phyloP scores from a whole-genome alignment of 2,797 vertebrate genomes.

The Cuniculus paca region DNA sequence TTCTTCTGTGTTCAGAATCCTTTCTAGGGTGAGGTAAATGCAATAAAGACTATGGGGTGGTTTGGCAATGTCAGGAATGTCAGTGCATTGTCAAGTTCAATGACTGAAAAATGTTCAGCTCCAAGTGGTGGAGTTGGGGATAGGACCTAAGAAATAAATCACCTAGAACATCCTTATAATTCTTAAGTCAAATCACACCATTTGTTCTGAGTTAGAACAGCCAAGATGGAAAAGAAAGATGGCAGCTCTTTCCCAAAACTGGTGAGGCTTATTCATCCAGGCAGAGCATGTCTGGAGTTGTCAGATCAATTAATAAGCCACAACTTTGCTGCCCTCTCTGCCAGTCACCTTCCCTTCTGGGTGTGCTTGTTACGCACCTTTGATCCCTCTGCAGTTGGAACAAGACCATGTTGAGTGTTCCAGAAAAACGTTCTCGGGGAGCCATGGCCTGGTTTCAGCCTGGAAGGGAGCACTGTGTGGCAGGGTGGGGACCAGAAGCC shows the following conservation, averaged over 20 bases:
- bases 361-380: not conserved
- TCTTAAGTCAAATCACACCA: not conserved
- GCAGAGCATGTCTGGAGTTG: not conserved
- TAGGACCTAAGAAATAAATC: not conserved
- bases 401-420: not conserved
- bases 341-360: not conserved
- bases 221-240: not conserved
- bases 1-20: slow-evolving; percentile 6
- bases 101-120: not conserved
- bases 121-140: not conserved
- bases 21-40: not conserved
- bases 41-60: not conserved
- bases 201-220: not conserved
- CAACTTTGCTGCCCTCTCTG: not conserved
- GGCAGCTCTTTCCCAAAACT: not conserved
- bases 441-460: not conserved
- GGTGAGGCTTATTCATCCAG: not conserved
- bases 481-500: not conserved
- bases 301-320: slow-evolving; percentile 2
- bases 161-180: not conserved
- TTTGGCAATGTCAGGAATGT: not conserved
- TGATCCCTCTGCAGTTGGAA: slow-evolving; percentile 11
- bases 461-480: not conserved
- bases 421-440: not conserved
- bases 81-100: not conserved